These are phyloP conservation scores for Pogonocichla stellata DNA, from an alignment of 2,113 vertebrate genomes.

Conservation along the genomic window DNA sequence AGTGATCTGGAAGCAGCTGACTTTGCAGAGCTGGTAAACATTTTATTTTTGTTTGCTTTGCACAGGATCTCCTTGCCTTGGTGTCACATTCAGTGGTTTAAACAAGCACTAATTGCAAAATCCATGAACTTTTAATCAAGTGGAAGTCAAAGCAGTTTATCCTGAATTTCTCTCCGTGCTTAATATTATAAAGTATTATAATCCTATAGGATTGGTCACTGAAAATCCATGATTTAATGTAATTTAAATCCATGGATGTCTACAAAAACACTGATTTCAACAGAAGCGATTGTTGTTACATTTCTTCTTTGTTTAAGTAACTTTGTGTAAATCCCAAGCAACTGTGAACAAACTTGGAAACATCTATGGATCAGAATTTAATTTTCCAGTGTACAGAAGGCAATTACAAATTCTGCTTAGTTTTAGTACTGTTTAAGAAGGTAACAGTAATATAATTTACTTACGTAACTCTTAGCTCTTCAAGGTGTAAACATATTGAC, in stretches of 20 bases:
- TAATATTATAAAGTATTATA: background rate
- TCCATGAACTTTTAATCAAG: background rate
- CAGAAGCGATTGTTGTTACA: background rate
- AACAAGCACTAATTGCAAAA: background rate
- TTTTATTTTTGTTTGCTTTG: background rate
- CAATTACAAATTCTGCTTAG: background rate
- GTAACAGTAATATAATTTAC: background rate
- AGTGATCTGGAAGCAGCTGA: constrained; percentile 95
- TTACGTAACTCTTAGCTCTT: background rate
- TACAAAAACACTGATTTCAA: background rate
- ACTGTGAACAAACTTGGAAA: background rate
- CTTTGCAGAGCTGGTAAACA: constrained; percentile 92
- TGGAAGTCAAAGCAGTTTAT: background rate
- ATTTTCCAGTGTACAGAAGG: background rate
- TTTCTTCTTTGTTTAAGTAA: background rate
- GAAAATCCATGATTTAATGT: background rate
- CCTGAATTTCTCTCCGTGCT: background rate
- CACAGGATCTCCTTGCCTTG: background rate
- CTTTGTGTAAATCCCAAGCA: background rate
- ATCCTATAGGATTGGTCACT: background rate
- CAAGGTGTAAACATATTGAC: background rate
- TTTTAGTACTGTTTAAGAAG: background rate
- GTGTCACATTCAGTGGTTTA: background rate
- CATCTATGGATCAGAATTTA: background rate
- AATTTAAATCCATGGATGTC: background rate